These are phyloP conservation scores for Caenorhabditis macrosperma DNA, from an alignment of 2,888 invertebrate genomes.

Conservation along the genomic window DNA sequence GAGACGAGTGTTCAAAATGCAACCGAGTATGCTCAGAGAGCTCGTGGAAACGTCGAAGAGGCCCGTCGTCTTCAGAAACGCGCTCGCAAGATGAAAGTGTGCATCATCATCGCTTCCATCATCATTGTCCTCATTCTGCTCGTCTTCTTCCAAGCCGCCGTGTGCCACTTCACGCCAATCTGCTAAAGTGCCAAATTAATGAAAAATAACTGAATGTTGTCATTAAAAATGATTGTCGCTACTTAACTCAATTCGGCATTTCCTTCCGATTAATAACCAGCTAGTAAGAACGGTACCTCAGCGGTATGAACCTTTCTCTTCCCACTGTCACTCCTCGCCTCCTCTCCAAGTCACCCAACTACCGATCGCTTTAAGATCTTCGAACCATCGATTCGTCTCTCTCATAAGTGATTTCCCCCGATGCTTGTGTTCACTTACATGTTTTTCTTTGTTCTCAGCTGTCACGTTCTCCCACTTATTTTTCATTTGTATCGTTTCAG, in stretches of 20 bases:
- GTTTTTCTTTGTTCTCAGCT: conserved; percentile 30
- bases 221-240: too few species aligned
- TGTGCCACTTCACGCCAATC: conserved; percentile 66
- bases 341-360: conserved; percentile 27
- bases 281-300: neutral
- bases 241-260: too few species aligned
- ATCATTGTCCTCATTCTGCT: conserved; percentile 55
- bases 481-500: neutral
- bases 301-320: neutral
- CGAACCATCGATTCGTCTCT: conserved; percentile 25
- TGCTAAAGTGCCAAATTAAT: conserved; percentile 35
- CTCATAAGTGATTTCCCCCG: conserved; percentile 8
- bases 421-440: conserved; percentile 50
- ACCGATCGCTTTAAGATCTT: conserved; percentile 36
- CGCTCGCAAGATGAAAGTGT: conserved; percentile 64
- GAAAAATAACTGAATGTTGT: too few species aligned
- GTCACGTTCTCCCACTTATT: neutral
- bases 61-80: conserved; percentile 59
- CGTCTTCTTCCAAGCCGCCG: conserved; percentile 58
- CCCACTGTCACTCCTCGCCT: too few species aligned
- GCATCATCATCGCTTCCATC: conserved; percentile 52
- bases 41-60: conserved; percentile 63
- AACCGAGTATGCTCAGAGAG: conserved; percentile 60
- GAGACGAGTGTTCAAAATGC: conserved; percentile 61
- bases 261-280: neutral